Evolutionary conservation across 2,797 vertebrate genomes (phyloP), one percentile per base, ranked within the genome.

Genomic region (Labroides dimidiatus): DNA sequence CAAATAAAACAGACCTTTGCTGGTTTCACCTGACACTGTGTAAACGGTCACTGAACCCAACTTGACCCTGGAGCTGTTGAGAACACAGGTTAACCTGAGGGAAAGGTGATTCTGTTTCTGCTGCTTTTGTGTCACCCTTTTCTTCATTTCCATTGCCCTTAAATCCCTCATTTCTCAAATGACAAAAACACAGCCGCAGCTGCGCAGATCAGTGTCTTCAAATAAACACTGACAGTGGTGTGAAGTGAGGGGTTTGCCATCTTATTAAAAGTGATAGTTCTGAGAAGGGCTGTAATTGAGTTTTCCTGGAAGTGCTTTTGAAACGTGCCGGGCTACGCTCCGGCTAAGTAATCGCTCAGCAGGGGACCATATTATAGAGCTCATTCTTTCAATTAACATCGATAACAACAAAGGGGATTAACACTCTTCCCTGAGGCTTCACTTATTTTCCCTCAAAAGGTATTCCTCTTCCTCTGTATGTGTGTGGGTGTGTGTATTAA

Each of bases 341-440:
- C 51, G 68, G 66, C 73, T 79, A 86, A 84, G 75, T 82, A 85
- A 85, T 83, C 64, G 73, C 85, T 64, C 85, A 87, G 86, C 71
- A 67, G 83, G 87, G 58, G 75, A 71, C 59, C 69, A 30, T 68
- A 86, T 90, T 81, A 84, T 76, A 85, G 61, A 79, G 69, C 83
- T 84, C 81, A 65, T 85, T 92, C 79, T 84, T 87, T 86, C 85
- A 91, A 91, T 93, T 90, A 90, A 81, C 86, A 85, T 44, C 5
- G 60, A 87, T 85, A 89, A 89, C 73, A 90, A 91, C 80, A 90
- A 82, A 85, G 64, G 39, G 79, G 84, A 89, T 89, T 87, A 90
- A 77, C 81, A 65, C 68, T 69, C 52, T 23, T 67, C 50, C 43
- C 56, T 37, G 30, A 84, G 27, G 52, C 63, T 65, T 69, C 57